Base-by-base conservation (phyloP, 2,113 vertebrate species). In the Rana temporaria region DNA sequence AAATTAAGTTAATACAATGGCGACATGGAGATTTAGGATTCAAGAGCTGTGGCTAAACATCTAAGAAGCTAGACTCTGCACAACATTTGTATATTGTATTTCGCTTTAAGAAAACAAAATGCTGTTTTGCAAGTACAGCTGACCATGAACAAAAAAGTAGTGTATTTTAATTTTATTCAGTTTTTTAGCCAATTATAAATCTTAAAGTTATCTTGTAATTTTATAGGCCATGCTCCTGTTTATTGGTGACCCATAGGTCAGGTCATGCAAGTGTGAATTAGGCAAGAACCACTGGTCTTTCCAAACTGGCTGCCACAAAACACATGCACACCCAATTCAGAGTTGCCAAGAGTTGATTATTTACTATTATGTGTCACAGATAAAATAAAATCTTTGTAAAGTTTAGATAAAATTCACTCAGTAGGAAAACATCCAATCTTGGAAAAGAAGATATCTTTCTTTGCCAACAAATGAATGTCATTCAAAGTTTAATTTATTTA, bases 361-460 rank as follows among this genome's bases (percentile, higher is more conserved):
- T 79, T 70, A 79, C 66, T 79, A 79, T 79, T 57, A 57, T 22
- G 24, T 69, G 78, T 79, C 78, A 70, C 32, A 42, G 66, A 56
- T 57, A 79, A 59, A 79, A 70, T 79, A 69, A 68, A 79, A 69
- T 75, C 66, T 69, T 60, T 69, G 56, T 60, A 68, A 52, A 69
- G 69, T 70, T 69, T 70, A 60, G 78, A 69, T 79, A 60, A 30
- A 60, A 79, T 22, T 69, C 56, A 19, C 32, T 69, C 66, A 69
- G 22, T 70, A 57, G 70, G 20, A 79, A 48, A 34, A 69, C 55
- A 57, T 32, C 53, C 57, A 22, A 79, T 79, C 4, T 68, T 18
- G 48, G 56, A 64, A 69, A 79, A 60, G 34, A 79, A 68, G 30
- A 79, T 68, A 60, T 4, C 6, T 62, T 75, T 75, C 56, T 60